These are phyloP conservation scores for Troilus luridus DNA, from an alignment of 2,888 invertebrate genomes.

Conservation along the genomic window DNA sequence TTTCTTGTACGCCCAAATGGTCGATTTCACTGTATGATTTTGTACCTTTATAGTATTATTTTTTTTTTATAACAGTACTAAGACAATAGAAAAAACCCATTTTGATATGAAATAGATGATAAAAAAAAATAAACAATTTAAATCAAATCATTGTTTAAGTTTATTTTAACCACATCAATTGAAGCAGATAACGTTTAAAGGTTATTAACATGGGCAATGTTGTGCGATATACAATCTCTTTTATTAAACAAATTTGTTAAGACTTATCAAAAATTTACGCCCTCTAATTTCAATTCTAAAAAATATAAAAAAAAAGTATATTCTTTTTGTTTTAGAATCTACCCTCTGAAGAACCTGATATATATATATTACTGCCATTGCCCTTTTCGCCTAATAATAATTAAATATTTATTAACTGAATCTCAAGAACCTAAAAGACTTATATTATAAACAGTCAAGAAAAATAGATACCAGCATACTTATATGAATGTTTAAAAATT, in stretches of 20 bases:
- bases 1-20: no score
- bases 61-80: no score
- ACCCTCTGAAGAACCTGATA: background rate
- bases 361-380: no score
- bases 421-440: no score
- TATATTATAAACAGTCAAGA: no score
- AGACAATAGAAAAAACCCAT: no score
- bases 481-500: no score
- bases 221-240: background rate
- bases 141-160: slow-evolving; percentile 19
- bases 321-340: background rate
- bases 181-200: background rate
- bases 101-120: background rate
- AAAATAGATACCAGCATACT: no score
- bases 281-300: background rate
- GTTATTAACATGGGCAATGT: background rate
- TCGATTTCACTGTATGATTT: no score
- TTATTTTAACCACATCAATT: background rate
- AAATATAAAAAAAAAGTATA: background rate
- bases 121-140: background rate
- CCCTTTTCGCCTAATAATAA: no score
- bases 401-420: no score
- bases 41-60: no score
- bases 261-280: background rate
- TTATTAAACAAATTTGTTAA: background rate